phyloP scores from a whole-genome alignment of 2,797 vertebrate species.

The Lycodopsis pacificus region DNA sequence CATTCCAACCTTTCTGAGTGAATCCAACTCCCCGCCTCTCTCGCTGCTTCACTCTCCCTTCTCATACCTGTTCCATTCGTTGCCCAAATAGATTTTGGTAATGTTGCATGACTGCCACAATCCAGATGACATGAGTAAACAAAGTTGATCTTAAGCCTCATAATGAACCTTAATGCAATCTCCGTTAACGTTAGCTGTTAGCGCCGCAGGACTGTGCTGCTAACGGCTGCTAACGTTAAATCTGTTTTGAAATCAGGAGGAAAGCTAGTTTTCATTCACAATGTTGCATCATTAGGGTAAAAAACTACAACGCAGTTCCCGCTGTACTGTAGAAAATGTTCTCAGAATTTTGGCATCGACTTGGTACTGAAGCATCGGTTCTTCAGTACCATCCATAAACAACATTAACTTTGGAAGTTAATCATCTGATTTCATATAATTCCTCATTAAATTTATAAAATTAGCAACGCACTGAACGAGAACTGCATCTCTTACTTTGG shows the following conservation, averaged over 20 bases:
- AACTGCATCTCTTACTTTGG: neutral
- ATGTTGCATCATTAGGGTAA: too few relatives aligned
- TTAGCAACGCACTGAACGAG: neutral
- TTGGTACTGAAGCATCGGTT: neutral
- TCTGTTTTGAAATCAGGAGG: too few relatives aligned
- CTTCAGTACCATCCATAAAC: neutral
- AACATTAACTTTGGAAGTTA: neutral
- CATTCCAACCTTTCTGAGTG: slow-evolving; percentile 24
- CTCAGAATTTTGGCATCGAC: neutral
- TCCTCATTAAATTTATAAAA: neutral
- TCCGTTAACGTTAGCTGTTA: too few relatives aligned
- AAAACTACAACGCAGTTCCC: too few relatives aligned
- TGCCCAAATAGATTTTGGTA: neutral
- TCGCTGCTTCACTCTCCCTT: neutral
- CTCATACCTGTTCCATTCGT: neutral
- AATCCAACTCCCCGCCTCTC: neutral
- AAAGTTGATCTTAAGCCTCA: neutral
- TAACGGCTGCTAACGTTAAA: too few relatives aligned
- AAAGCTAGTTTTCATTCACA: too few relatives aligned
- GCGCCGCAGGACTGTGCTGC: too few relatives aligned
- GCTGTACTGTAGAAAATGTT: neutral
- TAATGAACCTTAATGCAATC: too few relatives aligned
- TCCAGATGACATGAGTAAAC: neutral
- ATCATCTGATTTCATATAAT: neutral
- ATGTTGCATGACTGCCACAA: neutral